These are phyloP conservation scores for Hybognathus amarus DNA, from an alignment of 2,797 vertebrate genomes.

Conservation along the genomic window DNA sequence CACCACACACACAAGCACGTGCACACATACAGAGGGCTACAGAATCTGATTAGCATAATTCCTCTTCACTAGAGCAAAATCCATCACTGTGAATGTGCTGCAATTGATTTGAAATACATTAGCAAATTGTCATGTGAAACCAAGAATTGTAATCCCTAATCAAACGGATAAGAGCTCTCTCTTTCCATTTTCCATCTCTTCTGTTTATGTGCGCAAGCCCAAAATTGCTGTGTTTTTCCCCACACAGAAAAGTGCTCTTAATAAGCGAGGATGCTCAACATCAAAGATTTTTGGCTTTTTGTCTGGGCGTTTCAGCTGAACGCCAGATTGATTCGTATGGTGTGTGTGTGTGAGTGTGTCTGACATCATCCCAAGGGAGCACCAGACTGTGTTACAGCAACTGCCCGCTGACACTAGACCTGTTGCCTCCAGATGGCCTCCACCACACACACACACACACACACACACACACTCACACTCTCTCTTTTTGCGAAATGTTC, in stretches of 20 bases:
- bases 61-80: slow-evolving; percentile 34
- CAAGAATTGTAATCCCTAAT: slow-evolving; percentile 38
- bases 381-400: slow-evolving; percentile 64
- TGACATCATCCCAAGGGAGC: slow-evolving; percentile 35
- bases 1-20: slow-evolving; percentile 61
- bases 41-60: slow-evolving; percentile 38
- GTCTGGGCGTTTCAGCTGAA: slow-evolving; percentile 29
- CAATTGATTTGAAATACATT: slow-evolving; percentile 45
- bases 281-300: slow-evolving; percentile 43
- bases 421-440: slow-evolving; percentile 78
- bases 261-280: slow-evolving; percentile 34
- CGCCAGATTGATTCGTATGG: slow-evolving; percentile 43
- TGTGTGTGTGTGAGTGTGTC: slow-evolving; percentile 13
- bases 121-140: slow-evolving; percentile 39
- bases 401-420: slow-evolving; percentile 75
- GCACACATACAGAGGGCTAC: slow-evolving; percentile 59
- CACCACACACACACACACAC: slow-evolving; percentile 41
- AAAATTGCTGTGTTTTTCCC: slow-evolving; percentile 27
- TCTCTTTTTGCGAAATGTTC: slow-evolving; percentile 2
- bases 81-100: slow-evolving; percentile 22
- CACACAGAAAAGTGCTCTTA: slow-evolving; percentile 26
- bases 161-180: slow-evolving; percentile 11
- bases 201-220: not conserved
- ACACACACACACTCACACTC: slow-evolving; percentile 48
- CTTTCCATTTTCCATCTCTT: slow-evolving; percentile 23